Evolutionary conservation across 2,113 vertebrate species (phyloP).

Genomic region (Vicugna pacos): DNA sequence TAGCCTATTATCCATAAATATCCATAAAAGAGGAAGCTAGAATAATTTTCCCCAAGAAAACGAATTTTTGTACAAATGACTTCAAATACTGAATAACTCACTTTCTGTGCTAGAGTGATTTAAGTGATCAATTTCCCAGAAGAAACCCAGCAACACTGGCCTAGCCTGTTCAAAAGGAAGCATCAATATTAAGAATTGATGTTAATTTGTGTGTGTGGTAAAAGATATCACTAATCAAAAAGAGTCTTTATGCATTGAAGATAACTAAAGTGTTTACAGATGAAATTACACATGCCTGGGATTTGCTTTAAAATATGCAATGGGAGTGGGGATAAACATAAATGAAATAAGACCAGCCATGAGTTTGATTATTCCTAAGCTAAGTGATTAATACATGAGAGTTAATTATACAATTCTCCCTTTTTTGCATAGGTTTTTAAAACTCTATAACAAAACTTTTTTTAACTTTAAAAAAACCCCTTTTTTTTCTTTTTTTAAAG

Average conservation of each 20-base stretch:
- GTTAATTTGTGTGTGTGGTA: background rate
- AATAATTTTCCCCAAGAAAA: background rate
- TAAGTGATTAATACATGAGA: background rate
- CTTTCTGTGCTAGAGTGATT: background rate
- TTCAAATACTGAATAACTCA: background rate
- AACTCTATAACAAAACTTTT: background rate
- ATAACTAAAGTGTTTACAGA: background rate
- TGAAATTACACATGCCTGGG: background rate
- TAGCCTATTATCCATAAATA: background rate
- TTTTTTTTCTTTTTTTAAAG: no score
- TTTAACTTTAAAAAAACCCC: background rate
- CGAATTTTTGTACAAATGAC: background rate
- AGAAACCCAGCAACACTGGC: background rate
- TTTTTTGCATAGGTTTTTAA: background rate
- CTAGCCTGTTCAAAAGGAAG: background rate
- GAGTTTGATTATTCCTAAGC: background rate
- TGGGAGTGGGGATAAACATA: background rate
- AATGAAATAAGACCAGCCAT: background rate
- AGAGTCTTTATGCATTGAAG: background rate
- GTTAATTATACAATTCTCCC: background rate
- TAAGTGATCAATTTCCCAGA: background rate
- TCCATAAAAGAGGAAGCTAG: background rate
- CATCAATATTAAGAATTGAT: background rate
- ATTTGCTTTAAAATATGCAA: constrained; percentile 9
- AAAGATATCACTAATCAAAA: background rate